Conservation (phyloP, 1,140 invertebrate species). For the Macrobrachium nipponense region DNA sequence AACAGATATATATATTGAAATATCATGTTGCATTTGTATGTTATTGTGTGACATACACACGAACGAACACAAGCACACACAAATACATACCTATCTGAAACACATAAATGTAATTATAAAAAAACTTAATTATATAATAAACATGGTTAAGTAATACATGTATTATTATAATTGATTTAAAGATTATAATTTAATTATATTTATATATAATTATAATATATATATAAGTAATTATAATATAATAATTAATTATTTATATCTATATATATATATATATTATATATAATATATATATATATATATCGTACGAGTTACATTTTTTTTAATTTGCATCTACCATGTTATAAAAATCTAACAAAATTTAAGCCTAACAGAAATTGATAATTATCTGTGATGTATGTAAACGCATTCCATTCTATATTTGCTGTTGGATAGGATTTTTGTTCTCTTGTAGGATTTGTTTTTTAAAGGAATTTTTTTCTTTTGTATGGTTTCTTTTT, state of each 20-base stretch:
- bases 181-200: too few relatives aligned
- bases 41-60: background rate
- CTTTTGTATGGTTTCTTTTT: background rate
- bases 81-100: slow-evolving; percentile 11
- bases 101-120: too few relatives aligned
- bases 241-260: too few relatives aligned
- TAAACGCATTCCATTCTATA: too few relatives aligned
- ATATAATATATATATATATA: slow-evolving; percentile 29
- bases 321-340: background rate
- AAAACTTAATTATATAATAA: too few relatives aligned
- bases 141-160: too few relatives aligned
- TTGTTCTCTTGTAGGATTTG: too few relatives aligned
- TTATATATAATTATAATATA: too few relatives aligned
- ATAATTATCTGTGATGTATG: background rate
- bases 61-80: slow-evolving; percentile 4
- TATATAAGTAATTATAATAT: too few relatives aligned
- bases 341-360: background rate
- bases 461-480: background rate
- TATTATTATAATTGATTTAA: too few relatives aligned
- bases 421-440: too few relatives aligned
- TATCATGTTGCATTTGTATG: background rate
- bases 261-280: slow-evolving; percentile 32
- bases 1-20: background rate
- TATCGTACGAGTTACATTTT: background rate
- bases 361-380: background rate